Percentiles rank a stretch among this genome's conserved stretches.
Conservation (phyloP, 2,888 invertebrate genomes). For the Brachyopa scutellaris region DNA sequence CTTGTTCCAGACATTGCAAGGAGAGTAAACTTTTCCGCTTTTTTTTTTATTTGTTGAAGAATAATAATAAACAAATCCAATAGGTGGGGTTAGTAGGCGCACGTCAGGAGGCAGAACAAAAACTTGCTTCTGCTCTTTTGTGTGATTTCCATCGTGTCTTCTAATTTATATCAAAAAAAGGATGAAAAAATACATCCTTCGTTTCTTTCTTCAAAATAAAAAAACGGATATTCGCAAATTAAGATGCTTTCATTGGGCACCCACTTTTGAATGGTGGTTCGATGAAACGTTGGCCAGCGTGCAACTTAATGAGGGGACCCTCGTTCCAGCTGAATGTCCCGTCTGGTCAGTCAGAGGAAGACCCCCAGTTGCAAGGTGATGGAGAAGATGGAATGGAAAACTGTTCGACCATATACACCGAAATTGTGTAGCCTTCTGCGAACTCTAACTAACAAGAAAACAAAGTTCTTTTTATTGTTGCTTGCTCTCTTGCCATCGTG, state of each 20-base stretch:
- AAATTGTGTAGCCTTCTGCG: slow-evolving; percentile 37
- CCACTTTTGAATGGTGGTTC: slow-evolving; percentile 2
- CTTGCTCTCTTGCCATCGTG: slow-evolving; percentile 47
- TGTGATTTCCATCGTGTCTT: slow-evolving; percentile 72
- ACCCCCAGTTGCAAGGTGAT: slow-evolving; percentile 8
- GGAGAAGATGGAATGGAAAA: slow-evolving; percentile 64
- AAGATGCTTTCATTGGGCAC: slow-evolving; percentile 50
- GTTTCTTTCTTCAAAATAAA: slow-evolving; percentile 36
- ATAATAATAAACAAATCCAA: slow-evolving; percentile 58
- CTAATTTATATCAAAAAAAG: slow-evolving; percentile 62
- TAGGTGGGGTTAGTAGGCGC: neutral
- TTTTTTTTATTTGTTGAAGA: slow-evolving; percentile 5
- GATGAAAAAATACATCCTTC: slow-evolving; percentile 25
- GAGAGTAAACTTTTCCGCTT: slow-evolving; percentile 44
- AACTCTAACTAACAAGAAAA: slow-evolving; percentile 69
- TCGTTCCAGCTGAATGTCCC: slow-evolving; percentile 13
- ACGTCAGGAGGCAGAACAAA: neutral
- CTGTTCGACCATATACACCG: slow-evolving; percentile 65
- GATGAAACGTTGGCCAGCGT: slow-evolving; percentile 32
- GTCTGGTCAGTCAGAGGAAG: slow-evolving; percentile 43
- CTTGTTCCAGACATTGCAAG: slow-evolving; percentile 57
- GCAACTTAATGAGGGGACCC: slow-evolving; percentile 62
- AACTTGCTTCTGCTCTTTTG: slow-evolving; percentile 63
- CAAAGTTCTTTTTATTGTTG: slow-evolving; percentile 60
- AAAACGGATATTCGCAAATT: slow-evolving; percentile 68